Percentiles rank a stretch among this genome's conserved stretches.
Evolutionary conservation across 2,113 vertebrate genomes (phyloP).

Genomic region (Saguinus imperator): DNA sequence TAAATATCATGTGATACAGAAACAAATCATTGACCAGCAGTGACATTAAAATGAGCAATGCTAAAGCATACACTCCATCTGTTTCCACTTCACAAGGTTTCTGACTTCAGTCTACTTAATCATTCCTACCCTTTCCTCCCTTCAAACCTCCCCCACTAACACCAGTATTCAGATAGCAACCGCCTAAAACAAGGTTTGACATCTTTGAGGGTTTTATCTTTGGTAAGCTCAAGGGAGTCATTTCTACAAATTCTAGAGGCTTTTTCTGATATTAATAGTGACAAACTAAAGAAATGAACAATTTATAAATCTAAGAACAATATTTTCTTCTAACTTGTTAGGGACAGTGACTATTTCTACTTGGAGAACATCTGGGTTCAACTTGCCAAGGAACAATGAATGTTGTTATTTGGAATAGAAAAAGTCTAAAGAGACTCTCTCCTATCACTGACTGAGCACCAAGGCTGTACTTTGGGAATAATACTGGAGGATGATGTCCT

Average conservation of each 20-base stretch:
- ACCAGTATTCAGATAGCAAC: background rate
- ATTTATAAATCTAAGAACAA: slow-evolving; percentile 55
- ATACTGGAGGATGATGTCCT: background rate
- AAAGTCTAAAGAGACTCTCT: background rate
- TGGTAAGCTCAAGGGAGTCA: slow-evolving; percentile 26
- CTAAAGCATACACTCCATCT: slow-evolving; percentile 29
- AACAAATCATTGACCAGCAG: slow-evolving; percentile 50
- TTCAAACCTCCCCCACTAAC: background rate
- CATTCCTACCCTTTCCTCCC: background rate
- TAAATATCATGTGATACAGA: slow-evolving; percentile 50
- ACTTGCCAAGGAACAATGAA: background rate
- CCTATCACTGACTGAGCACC: background rate
- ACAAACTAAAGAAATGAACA: slow-evolving; percentile 56
- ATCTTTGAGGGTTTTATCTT: slow-evolving; percentile 61
- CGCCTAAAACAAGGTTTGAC: slow-evolving; percentile 30
- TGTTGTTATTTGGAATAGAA: background rate
- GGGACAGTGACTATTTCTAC: background rate
- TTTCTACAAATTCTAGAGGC: slow-evolving; percentile 51
- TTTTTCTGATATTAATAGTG: slow-evolving; percentile 60
- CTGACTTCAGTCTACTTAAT: background rate
- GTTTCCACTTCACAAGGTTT: slow-evolving; percentile 50
- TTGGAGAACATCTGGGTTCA: slow-evolving; percentile 29
- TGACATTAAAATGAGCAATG: slow-evolving; percentile 39
- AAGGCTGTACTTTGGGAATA: too few relatives aligned
- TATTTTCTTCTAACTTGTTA: slow-evolving; percentile 34